phyloP scores from a whole-genome alignment of 2,797 vertebrate genomes.

The Trematomus bernacchii region DNA sequence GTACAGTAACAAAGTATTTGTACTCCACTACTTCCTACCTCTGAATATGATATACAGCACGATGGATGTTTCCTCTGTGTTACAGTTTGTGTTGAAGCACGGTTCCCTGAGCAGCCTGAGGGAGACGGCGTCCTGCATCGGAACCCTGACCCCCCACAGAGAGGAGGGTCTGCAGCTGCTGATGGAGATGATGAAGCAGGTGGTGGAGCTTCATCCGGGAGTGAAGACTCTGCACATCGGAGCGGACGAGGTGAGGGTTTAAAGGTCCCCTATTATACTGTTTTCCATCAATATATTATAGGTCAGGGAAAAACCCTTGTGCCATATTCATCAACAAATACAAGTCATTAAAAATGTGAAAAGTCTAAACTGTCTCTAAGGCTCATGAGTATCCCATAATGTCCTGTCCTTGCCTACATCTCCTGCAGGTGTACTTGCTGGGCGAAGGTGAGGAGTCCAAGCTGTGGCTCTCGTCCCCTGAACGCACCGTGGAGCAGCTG shows the following conservation, averaged over 20 bases:
- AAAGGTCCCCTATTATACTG: too few species aligned
- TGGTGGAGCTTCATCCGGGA: slow-evolving; percentile 88
- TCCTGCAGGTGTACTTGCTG: slow-evolving; percentile 91
- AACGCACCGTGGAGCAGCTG: slow-evolving; percentile 84
- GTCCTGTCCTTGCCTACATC: rapidly evolving
- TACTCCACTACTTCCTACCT: too few species aligned
- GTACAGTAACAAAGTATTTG: too few species aligned
- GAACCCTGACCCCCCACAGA: slow-evolving; percentile 92
- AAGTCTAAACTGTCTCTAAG: too few species aligned
- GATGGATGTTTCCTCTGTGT: background rate
- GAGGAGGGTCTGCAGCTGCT: slow-evolving; percentile 86
- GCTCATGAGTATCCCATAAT: background rate
- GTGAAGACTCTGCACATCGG: slow-evolving; percentile 85
- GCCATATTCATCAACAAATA: too few species aligned
- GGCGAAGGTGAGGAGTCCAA: slow-evolving; percentile 93
- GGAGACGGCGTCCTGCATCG: slow-evolving; percentile 89
- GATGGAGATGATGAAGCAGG: slow-evolving; percentile 91
- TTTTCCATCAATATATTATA: too few species aligned
- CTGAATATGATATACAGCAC: too few species aligned
- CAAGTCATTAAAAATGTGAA: too few species aligned
- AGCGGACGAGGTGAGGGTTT: slow-evolving; percentile 82
- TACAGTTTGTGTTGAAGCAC: slow-evolving; percentile 96
- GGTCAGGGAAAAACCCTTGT: too few species aligned
- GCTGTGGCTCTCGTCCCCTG: slow-evolving; percentile 85
- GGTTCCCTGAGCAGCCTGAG: slow-evolving; percentile 86